Conservation (phyloP, 2,888 invertebrate species). For the Apodemia mormo region DNA sequence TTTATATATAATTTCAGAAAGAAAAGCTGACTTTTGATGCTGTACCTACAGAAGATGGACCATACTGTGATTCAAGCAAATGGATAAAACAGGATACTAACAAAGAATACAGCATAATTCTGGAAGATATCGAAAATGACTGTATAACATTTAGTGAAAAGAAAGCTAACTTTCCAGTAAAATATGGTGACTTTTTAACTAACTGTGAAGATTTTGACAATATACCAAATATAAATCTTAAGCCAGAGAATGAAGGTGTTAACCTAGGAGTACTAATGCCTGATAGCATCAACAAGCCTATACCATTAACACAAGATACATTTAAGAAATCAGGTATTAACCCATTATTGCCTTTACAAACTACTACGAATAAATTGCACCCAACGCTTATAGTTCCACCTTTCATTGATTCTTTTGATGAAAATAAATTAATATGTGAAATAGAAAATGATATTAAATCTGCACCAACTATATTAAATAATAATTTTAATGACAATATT, state of each 20-base stretch:
- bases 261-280: conserved; percentile 10
- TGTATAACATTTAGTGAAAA: conserved; percentile 53
- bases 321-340: conserved; percentile 15
- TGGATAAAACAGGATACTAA: conserved; percentile 34
- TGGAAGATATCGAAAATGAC: conserved; percentile 68
- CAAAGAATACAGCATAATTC: conserved; percentile 49
- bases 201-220: conserved; percentile 54
- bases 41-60: conserved; percentile 77
- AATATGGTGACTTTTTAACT: conserved; percentile 68
- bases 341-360: conserved; percentile 27
- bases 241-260: conserved; percentile 31
- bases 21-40: conserved; percentile 79
- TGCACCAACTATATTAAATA: not conserved
- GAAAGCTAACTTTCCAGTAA: conserved; percentile 59
- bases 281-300: not conserved
- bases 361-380: conserved; percentile 22
- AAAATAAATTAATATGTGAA: conserved; percentile 21
- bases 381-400: conserved; percentile 37
- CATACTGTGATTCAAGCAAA: conserved; percentile 53
- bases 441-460: not conserved
- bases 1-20: conserved; percentile 58
- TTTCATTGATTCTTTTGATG: conserved; percentile 28
- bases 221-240: conserved; percentile 35
- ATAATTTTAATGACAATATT: not conserved
- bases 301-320: not conserved